A percentile compares a stretch with the other conserved stretches of the same genome.
Evolutionary conservation across 2,888 invertebrate genomes (phyloP).

Genomic region (Temnothorax rugatulus): DNA sequence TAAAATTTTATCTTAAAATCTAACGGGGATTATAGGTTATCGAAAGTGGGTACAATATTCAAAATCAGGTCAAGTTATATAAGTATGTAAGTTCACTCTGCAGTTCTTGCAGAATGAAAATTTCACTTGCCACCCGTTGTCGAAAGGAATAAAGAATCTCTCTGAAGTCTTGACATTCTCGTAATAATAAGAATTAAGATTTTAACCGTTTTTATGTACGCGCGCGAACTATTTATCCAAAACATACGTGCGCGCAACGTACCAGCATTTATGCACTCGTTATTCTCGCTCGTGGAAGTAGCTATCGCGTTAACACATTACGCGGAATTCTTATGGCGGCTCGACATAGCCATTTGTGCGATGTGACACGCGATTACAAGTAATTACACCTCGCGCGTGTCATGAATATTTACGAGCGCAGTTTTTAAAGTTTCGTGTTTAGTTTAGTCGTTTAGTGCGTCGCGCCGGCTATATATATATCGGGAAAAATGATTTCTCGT

Average conservation of each 20-base stretch:
- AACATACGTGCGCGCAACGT: background rate
- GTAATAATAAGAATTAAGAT: conserved; percentile 2
- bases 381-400: conserved; percentile 52
- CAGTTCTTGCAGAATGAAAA: background rate
- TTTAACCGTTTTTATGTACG: conserved; percentile 6
- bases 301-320: conserved; percentile 45
- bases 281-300: conserved; percentile 28
- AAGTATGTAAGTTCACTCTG: background rate
- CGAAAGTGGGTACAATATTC: background rate
- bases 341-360: conserved; percentile 49
- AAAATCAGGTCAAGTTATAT: background rate
- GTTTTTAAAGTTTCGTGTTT: conserved; percentile 44
- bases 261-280: conserved; percentile 59
- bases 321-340: conserved; percentile 54
- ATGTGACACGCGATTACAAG: conserved; percentile 54
- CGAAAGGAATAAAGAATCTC: background rate
- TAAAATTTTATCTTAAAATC: background rate
- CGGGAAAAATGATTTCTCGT: conserved; percentile 31
- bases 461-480: background rate
- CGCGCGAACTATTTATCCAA: conserved; percentile 46
- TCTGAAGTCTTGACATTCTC: background rate
- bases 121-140: background rate
- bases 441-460: conserved; percentile 13
- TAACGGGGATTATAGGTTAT: background rate
- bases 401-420: conserved; percentile 54